phyloP scores from a whole-genome alignment of 2,113 vertebrate species.

The Saccopteryx leptura region DNA sequence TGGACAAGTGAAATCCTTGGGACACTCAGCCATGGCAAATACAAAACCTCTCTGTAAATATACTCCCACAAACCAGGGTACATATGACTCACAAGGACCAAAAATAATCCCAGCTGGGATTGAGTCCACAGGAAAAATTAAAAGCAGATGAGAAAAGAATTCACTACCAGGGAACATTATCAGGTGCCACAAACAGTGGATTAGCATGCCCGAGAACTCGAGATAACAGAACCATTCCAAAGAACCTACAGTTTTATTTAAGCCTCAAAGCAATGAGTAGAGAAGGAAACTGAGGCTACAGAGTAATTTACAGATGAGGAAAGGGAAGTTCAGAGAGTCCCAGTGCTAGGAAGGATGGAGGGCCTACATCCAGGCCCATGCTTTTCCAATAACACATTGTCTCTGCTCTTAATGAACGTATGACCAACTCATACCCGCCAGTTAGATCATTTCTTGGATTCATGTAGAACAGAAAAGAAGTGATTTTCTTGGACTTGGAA shows the following conservation, averaged over 20 bases:
- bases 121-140: slow-evolving; percentile 32
- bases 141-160: slow-evolving; percentile 30
- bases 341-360: background rate
- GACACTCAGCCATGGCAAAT: background rate
- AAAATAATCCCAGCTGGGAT: slow-evolving; percentile 21
- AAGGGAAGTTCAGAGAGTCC: background rate
- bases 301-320: background rate
- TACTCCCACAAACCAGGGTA: background rate
- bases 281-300: background rate
- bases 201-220: background rate
- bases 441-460: background rate
- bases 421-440: background rate
- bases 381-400: background rate
- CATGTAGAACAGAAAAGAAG: background rate
- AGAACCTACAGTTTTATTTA: background rate
- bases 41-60: slow-evolving; percentile 16
- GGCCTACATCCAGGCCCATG: background rate
- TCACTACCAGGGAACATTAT: background rate
- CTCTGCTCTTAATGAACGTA: slow-evolving; percentile 32
- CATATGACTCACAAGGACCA: background rate
- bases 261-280: background rate
- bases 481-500: slow-evolving; percentile 22
- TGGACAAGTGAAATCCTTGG: background rate
- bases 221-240: background rate
- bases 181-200: background rate